Conservation (phyloP, 2,797 vertebrate genomes). For the Menidia menidia region DNA sequence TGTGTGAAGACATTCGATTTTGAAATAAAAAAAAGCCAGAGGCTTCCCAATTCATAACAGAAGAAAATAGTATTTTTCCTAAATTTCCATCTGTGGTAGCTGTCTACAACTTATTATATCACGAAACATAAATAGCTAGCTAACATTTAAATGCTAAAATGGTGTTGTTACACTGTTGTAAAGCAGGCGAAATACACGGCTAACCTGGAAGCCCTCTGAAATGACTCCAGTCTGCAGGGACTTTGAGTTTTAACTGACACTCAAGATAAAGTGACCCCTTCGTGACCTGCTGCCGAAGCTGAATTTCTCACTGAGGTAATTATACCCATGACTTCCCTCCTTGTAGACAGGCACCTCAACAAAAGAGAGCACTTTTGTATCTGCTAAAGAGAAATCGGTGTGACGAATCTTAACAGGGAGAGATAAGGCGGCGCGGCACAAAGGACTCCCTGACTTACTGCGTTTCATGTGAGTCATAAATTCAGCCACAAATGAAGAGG, state of each 20-base stretch:
- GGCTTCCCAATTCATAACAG: neutral
- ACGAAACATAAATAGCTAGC: neutral
- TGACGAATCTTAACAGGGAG: conserved; percentile 63
- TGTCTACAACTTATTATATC: too few species aligned
- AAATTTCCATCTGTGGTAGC: too few species aligned
- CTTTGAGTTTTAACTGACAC: conserved; percentile 44
- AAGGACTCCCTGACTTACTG: conserved; percentile 45
- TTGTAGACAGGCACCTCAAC: conserved; percentile 44
- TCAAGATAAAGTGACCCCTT: conserved; percentile 53
- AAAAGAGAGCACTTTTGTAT: conserved; percentile 57
- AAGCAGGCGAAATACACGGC: conserved; percentile 15
- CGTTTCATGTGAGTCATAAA: conserved; percentile 36
- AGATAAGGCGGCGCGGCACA: conserved; percentile 59
- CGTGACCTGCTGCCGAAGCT: conserved; percentile 53
- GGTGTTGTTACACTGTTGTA: neutral
- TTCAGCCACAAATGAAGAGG: conserved; percentile 9
- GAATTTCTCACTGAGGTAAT: conserved; percentile 62
- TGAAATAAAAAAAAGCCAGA: neutral
- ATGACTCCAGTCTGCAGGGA: conserved; percentile 45
- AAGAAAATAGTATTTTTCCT: neutral
- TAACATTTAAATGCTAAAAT: neutral
- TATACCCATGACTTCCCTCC: conserved; percentile 58
- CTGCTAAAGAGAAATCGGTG: conserved; percentile 51
- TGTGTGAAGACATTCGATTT: neutral
- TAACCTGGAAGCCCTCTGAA: conserved; percentile 41